Evolutionary conservation across 1,140 invertebrate genomes (phyloP), one percentile per base, ranked within the genome.

Genomic region (Drosophila ogumai): DNA sequence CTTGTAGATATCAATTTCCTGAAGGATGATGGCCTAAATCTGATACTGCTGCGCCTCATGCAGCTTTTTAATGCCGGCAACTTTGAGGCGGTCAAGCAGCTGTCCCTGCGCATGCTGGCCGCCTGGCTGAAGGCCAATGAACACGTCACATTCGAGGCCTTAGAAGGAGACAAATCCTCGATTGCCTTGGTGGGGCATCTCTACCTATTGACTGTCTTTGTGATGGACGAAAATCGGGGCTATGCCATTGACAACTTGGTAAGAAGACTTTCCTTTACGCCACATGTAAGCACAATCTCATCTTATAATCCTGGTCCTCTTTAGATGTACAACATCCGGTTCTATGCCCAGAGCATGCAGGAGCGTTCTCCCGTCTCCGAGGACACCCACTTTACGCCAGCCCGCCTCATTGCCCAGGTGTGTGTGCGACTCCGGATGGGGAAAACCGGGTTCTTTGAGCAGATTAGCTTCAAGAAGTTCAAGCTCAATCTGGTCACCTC

Each of bases 241-340:
- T 92, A 86, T 54, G 67, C 72, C 0, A 92, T 92, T 38, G 91
- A 92, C 47, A 92, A 92, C 63, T 71, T 92, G 81, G 91, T 92
- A 40, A 17, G 46, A 38, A 4, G 0, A 2, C 1, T 15, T 3
- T 9, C n/a, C 0, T 3, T 8, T 0, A 15, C 8, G 46, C 28
- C 28, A 19, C n/a, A n/a, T 56, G 1, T 17, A 38, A n/a, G 6
- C 13, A 13, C 3, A 34, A 25, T 40, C 9, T 50, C 0, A 41
- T 32, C 4, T 15, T 10, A 6, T 6, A 17, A 0, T 9, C 22
- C 19, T 22, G 0, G 10, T 9, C 2, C 38, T 2, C 22, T 28
- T 6, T 5, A 92, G 91, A 82, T 92, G 66, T 86, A 86, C 75
- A 92, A 92, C 57, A 92, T 92, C 38, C 72, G 91, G 0, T 92